These are phyloP conservation scores for Sebastiscus tertius DNA, from an alignment of 2,797 vertebrate species.

Conservation along the genomic window DNA sequence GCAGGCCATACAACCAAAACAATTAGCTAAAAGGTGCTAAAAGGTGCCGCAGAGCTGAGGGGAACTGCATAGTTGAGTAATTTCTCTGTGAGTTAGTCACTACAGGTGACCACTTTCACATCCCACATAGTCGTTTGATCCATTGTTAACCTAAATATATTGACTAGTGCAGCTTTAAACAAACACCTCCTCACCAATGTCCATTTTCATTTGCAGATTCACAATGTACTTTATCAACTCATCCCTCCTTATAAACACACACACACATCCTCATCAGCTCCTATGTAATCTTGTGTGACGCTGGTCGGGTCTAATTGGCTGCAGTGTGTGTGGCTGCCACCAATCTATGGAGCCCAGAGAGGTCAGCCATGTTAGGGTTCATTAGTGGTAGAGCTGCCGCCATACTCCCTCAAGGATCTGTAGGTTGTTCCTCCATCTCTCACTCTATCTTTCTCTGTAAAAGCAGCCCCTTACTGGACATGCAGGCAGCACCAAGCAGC, in stretches of 20 bases:
- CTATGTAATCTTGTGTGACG: constrained; percentile 26
- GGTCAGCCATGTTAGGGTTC: constrained; percentile 65
- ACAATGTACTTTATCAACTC: not conserved
- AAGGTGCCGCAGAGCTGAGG: no score
- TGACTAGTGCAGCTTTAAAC: not conserved
- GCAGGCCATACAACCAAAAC: not conserved
- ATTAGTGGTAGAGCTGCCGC: constrained; percentile 49
- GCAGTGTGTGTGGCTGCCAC: constrained; percentile 23
- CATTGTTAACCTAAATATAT: not conserved
- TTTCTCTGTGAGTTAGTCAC: not conserved
- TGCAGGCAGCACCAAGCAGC: not conserved
- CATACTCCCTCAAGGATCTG: constrained; percentile 35
- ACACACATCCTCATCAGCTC: not conserved
- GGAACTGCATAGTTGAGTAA: not conserved
- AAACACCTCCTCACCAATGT: not conserved
- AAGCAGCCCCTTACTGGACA: not conserved
- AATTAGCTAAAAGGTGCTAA: not conserved
- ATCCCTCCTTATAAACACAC: not conserved
- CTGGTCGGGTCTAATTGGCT: constrained; percentile 59
- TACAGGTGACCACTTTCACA: not conserved
- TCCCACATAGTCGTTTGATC: not conserved
- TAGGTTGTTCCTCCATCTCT: constrained; percentile 9
- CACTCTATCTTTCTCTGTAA: not conserved
- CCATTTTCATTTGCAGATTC: not conserved
- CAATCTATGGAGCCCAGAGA: constrained; percentile 39